Evolutionary conservation across 1,140 invertebrate genomes (phyloP), one percentile per base, ranked within the genome.

Genomic region (Ostrea edulis): DNA sequence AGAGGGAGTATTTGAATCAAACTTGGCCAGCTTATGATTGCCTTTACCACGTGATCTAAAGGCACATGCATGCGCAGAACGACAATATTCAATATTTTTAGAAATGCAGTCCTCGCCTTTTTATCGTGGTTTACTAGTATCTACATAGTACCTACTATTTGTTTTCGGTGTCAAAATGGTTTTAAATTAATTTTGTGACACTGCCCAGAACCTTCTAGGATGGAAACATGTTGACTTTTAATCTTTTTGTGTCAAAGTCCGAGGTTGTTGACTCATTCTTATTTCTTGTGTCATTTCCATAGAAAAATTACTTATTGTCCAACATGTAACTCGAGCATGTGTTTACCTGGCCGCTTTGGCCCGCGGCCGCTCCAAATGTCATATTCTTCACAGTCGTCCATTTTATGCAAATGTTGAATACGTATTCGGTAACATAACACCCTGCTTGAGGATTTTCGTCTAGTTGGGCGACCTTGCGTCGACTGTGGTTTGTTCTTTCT

Each of bases 231-330:
- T 77, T 77, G 68, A 77, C 25, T 14, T 9, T 17, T 25, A 11
- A 14, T 77, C 25, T 29, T 77, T 35, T 71, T 71, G 22, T 71
- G 65, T 71, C 68, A 71, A 35, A 9, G 55, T 44, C 22, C n/a
- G 25, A 71, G 68, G 68, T 29, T 77, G 68, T 77, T 77, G 68
- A 77, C 68, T 29, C 22, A 77, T 77, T 77, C 68, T 35, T 77
- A 77, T 44, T 14, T 25, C 68, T 77, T 25, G 68, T 77, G 68
- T 77, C 68, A 77, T 77, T 14, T 77, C 29, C 9, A 25, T 25
- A 22, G 29, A 71, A 77, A 77, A 22, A 77, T 77, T 77, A 77
- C 25, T 77, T 77, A 77, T 77, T 77, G 68, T 77, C 68, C 68
- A 35, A 77, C 29, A 77, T 77, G 68, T 77, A 77, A 77, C 12